A percentile compares a stretch with the other conserved stretches of the same genome.
Conservation (phyloP, 2,113 vertebrate genomes). For the Poeciliopsis turrubarensis region DNA sequence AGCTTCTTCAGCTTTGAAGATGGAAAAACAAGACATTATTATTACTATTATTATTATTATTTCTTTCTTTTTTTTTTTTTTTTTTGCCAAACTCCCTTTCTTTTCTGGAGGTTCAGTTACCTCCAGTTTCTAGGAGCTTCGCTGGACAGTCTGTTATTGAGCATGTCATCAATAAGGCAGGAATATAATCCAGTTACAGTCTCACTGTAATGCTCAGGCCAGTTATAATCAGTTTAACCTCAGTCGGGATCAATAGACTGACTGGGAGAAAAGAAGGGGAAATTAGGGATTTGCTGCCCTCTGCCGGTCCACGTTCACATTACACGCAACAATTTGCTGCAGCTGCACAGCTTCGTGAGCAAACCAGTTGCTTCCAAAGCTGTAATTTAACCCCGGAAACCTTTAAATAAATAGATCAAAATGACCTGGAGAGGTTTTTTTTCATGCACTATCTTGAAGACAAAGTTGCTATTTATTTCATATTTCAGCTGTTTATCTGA, state of each 20-base stretch:
- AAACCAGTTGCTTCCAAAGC: background rate
- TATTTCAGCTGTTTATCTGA: too few species aligned
- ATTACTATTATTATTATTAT: too few species aligned
- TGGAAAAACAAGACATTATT: conserved; percentile 57
- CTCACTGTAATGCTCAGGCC: conserved; percentile 29
- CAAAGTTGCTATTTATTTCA: too few species aligned
- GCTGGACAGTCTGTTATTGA: conserved; percentile 36
- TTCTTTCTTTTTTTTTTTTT: background rate
- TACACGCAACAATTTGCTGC: background rate
- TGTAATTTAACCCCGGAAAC: too few species aligned
- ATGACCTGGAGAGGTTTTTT: too few species aligned
- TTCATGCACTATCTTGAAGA: too few species aligned
- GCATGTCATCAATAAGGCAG: conserved; percentile 35
- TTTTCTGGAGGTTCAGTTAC: conserved; percentile 40
- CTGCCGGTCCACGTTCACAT: conserved; percentile 33
- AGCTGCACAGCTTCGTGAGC: too few species aligned
- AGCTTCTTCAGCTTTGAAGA: conserved; percentile 67
- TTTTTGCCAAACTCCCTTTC: conserved; percentile 39
- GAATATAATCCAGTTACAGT: conserved; percentile 41
- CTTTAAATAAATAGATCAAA: too few species aligned
- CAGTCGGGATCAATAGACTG: conserved; percentile 20
- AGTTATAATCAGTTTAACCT: conserved; percentile 49
- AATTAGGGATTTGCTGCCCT: conserved; percentile 56
- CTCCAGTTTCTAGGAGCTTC: conserved; percentile 19
- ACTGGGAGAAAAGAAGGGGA: background rate